Evolutionary conservation across 2,888 invertebrate genomes (phyloP), one percentile per base, ranked within the genome.

Genomic region (Agonum fuliginosum): DNA sequence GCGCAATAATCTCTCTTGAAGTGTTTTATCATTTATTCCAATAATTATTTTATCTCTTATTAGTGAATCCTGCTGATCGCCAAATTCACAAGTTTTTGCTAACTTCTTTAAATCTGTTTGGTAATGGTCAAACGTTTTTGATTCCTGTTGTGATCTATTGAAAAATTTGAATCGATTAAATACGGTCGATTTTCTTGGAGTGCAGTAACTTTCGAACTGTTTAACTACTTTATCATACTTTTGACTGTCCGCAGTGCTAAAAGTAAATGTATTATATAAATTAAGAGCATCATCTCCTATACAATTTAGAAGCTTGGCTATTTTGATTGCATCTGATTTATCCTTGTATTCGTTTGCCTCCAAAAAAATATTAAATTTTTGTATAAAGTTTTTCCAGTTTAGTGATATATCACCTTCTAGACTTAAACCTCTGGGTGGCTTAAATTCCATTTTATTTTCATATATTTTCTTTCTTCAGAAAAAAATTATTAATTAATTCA

Each of bases 71-170:
- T 54, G 4, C 17, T 54, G 20, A 10, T 20, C 22, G 17, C 10
- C 54, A 54, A 54, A 54, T 5, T 54, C 22, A 54, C 54, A 54
- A 3, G 22, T 19, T 20, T 54, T 3, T 14, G 54, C 17, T n/a
- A 54, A 54, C 14, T 46, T 46, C n/a, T 46, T 46, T 14, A 46
- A 46, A 14, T 46, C 46, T 46, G 46, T 46, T 46, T 46, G 46
- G 14, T 46, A 46, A n/a, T 46, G 46, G n/a, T 46, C 46, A 46
- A 46, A 46, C 14, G 46, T 46, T n/a, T 46, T n/a, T 12, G 46
- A 6, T 46, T 46, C 46, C 14, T 46, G 46, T n/a, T 46, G 46
- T 19, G 22, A 19, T 46, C 46, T 46, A n/a, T 46, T 46, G 14
- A 46, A 46, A 46, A 46, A 46, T 46, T 46, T 46, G 14, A 46